These are phyloP conservation scores for Trachelus iudaicus DNA, from an alignment of 2,888 invertebrate genomes.

Conservation along the genomic window DNA sequence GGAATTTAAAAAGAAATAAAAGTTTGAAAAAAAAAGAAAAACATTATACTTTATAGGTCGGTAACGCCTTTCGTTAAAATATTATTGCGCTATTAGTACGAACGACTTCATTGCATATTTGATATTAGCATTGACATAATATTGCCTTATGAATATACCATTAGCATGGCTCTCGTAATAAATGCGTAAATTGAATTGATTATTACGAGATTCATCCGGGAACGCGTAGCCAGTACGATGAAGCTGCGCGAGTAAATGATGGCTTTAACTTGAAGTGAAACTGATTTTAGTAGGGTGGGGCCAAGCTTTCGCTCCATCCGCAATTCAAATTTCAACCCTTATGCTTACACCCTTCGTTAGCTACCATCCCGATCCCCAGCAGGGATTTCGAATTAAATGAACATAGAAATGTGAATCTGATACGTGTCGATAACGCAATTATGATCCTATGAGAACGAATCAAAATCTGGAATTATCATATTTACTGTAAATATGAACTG, in stretches of 20 bases:
- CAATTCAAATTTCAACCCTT: slow-evolving; percentile 57
- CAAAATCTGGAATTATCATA: neutral
- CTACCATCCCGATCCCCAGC: slow-evolving; percentile 29
- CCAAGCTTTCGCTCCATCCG: slow-evolving; percentile 38
- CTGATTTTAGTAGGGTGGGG: slow-evolving; percentile 44
- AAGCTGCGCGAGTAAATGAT: slow-evolving; percentile 39
- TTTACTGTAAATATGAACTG: neutral
- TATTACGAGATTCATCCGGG: slow-evolving; percentile 40
- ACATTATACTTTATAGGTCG: neutral
- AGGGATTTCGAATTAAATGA: slow-evolving; percentile 46
- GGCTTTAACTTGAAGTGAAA: slow-evolving; percentile 48
- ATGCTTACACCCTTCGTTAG: slow-evolving; percentile 41
- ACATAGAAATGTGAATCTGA: slow-evolving; percentile 45
- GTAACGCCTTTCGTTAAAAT: slow-evolving; percentile 7
- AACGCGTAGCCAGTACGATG: neutral
- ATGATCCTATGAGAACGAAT: neutral
- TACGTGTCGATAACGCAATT: slow-evolving; percentile 21
- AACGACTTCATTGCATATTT: slow-evolving; percentile 42
- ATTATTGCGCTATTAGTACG: slow-evolving; percentile 18
- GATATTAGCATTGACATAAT: slow-evolving; percentile 42
- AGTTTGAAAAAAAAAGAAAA: neutral
- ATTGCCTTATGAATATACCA: slow-evolving; percentile 51
- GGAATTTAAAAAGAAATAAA: neutral
- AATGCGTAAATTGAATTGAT: slow-evolving; percentile 56
- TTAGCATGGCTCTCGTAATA: slow-evolving; percentile 34